phyloP scores from a whole-genome alignment of 1,140 invertebrate genomes.

The Ooceraea biroi region DNA sequence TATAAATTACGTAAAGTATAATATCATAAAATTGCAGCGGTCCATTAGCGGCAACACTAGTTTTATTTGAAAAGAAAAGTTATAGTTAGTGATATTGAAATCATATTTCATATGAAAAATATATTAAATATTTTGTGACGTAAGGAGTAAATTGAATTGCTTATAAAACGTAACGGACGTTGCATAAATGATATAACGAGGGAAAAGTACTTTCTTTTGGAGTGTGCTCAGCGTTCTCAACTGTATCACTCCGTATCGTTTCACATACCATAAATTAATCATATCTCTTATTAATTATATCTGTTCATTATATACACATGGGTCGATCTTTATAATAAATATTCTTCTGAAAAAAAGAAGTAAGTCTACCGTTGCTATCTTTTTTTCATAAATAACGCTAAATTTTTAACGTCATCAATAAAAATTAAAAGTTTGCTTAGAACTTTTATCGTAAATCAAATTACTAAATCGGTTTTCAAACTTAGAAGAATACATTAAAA shows the following conservation, averaged over 20 bases:
- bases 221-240: neutral
- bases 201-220: conserved; percentile 1
- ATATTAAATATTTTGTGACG: neutral
- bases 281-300: neutral
- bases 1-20: no score
- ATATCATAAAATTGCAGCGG: neutral
- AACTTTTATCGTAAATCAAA: no score
- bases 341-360: neutral
- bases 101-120: neutral
- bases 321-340: neutral
- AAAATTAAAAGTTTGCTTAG: no score
- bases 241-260: neutral
- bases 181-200: conserved; percentile 21
- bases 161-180: conserved; percentile 20
- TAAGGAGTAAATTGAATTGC: neutral
- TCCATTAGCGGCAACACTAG: no score
- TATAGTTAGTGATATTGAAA: neutral
- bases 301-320: neutral
- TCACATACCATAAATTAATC: no score
- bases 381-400: neutral
- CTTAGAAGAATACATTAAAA: no score
- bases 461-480: no score
- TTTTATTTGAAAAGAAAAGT: neutral
- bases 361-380: neutral
- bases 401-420: neutral